phyloP scores from a whole-genome alignment of 1,140 invertebrate species.

The Caenorhabditis briggsae region DNA sequence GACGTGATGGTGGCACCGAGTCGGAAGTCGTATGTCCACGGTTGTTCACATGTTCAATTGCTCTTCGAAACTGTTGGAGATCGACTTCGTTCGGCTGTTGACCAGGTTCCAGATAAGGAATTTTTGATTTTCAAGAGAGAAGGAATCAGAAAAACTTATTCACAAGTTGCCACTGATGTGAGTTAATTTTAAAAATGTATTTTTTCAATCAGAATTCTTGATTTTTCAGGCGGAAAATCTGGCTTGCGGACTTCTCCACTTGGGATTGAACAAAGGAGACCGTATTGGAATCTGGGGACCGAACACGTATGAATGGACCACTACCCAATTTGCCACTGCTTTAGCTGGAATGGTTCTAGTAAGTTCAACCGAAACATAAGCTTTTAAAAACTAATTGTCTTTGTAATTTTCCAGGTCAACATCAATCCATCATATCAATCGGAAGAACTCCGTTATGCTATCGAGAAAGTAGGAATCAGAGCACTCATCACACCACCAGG shows the following conservation, averaged over 20 bases:
- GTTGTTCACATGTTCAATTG: slow-evolving; percentile 69
- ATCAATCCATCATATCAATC: slow-evolving; percentile 88
- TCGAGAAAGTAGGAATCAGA: slow-evolving; percentile 82
- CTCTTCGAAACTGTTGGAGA: slow-evolving; percentile 75
- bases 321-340: slow-evolving; percentile 85
- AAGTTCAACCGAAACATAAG: not conserved
- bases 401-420: slow-evolving; percentile 79
- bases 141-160: slow-evolving; percentile 74
- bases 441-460: slow-evolving; percentile 85
- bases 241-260: slow-evolving; percentile 85
- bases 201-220: not conserved
- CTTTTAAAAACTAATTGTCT: not conserved
- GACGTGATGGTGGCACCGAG: slow-evolving; percentile 56
- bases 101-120: slow-evolving; percentile 72
- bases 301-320: slow-evolving; percentile 87
- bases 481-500: slow-evolving; percentile 72
- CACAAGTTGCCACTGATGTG: slow-evolving; percentile 72
- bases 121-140: slow-evolving; percentile 76
- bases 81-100: slow-evolving; percentile 70
- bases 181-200: slow-evolving; percentile 45
- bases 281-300: slow-evolving; percentile 89
- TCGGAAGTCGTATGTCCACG: slow-evolving; percentile 74
- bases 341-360: slow-evolving; percentile 87
- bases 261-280: slow-evolving; percentile 87
- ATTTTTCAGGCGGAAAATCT: slow-evolving; percentile 83